These are phyloP conservation scores for Drosophila punjabiensis DNA, from an alignment of 1,140 invertebrate species.

Conservation along the genomic window DNA sequence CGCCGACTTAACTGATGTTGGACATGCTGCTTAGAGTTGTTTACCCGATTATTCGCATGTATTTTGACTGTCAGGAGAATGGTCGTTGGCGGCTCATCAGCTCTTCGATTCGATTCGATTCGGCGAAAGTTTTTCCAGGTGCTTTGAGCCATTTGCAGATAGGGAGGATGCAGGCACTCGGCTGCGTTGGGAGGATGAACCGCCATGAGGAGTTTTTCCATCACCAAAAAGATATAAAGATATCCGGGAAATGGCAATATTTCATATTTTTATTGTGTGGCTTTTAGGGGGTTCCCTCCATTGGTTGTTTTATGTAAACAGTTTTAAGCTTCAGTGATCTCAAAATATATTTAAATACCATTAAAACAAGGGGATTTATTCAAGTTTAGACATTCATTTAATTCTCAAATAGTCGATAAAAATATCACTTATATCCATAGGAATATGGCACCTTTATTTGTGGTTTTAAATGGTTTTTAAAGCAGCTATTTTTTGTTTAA, in stretches of 20 bases:
- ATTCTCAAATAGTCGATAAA: neutral
- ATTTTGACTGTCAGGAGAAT: conserved; percentile 51
- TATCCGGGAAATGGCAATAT: neutral
- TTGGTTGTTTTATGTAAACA: neutral
- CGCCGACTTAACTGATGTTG: conserved; percentile 39
- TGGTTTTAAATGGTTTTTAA: neutral
- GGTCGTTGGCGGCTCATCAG: conserved; percentile 49
- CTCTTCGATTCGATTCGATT: conserved; percentile 36
- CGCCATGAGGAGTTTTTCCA: conserved; percentile 1
- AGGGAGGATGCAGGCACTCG: conserved; percentile 15
- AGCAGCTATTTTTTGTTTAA: too few relatives aligned
- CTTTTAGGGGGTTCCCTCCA: neutral
- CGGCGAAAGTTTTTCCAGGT: conserved; percentile 43
- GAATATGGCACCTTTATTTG: neutral
- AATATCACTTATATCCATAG: too few relatives aligned
- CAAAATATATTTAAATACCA: neutral
- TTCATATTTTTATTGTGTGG: neutral
- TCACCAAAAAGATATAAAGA: neutral
- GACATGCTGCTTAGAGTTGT: conserved; percentile 59
- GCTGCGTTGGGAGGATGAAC: neutral
- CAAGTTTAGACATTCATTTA: neutral
- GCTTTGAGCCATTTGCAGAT: neutral
- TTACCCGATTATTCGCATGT: conserved; percentile 60
- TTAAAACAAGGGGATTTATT: neutral
- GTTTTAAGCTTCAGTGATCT: neutral